Evolutionary conservation across 2,797 vertebrate species (phyloP).

Genomic region (Erithacus rubecula): DNA sequence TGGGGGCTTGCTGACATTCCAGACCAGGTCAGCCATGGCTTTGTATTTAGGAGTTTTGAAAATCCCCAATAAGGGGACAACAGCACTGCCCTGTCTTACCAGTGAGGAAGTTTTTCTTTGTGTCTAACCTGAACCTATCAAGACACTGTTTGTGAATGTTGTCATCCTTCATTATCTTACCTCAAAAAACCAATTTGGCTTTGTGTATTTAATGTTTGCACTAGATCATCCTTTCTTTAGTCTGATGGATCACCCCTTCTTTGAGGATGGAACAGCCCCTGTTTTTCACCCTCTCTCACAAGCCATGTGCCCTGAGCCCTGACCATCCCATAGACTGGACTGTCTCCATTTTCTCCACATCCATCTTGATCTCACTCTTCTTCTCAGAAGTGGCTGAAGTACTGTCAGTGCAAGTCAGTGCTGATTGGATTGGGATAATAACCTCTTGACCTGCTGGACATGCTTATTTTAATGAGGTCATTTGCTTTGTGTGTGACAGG

Average conservation of each 20-base stretch:
- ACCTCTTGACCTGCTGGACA: neutral
- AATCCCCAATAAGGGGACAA: neutral
- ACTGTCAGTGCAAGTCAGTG: neutral
- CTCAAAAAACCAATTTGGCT: neutral
- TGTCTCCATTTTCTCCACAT: neutral
- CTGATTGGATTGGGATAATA: neutral
- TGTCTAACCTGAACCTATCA: neutral
- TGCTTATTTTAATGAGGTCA: neutral
- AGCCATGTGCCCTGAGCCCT: neutral
- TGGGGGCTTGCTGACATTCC: neutral
- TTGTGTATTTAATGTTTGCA: rapidly evolving
- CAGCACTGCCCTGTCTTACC: neutral
- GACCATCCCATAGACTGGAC: neutral
- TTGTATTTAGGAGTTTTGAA: neutral
- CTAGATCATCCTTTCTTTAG: neutral
- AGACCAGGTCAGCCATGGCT: neutral
- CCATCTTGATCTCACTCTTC: neutral
- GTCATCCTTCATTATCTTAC: neutral
- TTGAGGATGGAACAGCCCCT: neutral
- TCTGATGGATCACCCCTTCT: neutral
- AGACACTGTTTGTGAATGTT: neutral
- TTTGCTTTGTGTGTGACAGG: neutral
- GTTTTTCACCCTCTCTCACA: neutral
- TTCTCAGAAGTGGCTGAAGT: neutral
- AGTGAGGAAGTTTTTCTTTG: neutral